Percentiles rank a stretch among this genome's conserved stretches.
Conservation (phyloP, 2,797 vertebrate genomes). For the Pempheris klunzingeri region DNA sequence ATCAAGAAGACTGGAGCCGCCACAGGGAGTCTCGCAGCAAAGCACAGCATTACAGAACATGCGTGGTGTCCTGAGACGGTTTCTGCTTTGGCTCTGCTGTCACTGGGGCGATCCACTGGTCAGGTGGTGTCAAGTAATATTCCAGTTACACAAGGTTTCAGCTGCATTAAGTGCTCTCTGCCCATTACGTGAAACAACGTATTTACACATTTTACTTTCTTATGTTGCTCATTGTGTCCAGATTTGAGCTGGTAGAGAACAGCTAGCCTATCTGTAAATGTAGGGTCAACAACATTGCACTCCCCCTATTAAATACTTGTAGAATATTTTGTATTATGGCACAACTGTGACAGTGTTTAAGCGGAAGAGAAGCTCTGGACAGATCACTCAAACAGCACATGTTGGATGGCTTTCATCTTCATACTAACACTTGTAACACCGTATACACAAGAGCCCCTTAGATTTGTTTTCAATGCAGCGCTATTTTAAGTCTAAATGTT, state of each 20-base stretch:
- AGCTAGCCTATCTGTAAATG: too few relatives aligned
- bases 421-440: not conserved
- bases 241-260: too few relatives aligned
- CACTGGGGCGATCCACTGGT: conserved; percentile 8
- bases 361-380: not conserved
- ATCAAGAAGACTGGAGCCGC: conserved; percentile 18
- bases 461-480: not conserved
- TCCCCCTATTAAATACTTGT: not conserved
- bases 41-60: conserved; percentile 14
- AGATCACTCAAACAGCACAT: not conserved
- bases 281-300: not conserved
- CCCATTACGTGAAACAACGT: not conserved
- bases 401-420: not conserved
- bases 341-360: not conserved
- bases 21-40: conserved; percentile 33
- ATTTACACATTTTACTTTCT: not conserved
- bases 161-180: not conserved
- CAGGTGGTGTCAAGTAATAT: conserved; percentile 24
- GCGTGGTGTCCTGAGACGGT: conserved; percentile 14
- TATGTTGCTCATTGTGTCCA: too few relatives aligned
- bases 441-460: not conserved
- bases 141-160: conserved; percentile 30
- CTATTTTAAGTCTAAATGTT: not conserved
- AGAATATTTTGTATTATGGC: not conserved
- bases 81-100: conserved; percentile 38